phyloP scores from a whole-genome alignment of 2,797 vertebrate species.

The Decapterus maruadsi region DNA sequence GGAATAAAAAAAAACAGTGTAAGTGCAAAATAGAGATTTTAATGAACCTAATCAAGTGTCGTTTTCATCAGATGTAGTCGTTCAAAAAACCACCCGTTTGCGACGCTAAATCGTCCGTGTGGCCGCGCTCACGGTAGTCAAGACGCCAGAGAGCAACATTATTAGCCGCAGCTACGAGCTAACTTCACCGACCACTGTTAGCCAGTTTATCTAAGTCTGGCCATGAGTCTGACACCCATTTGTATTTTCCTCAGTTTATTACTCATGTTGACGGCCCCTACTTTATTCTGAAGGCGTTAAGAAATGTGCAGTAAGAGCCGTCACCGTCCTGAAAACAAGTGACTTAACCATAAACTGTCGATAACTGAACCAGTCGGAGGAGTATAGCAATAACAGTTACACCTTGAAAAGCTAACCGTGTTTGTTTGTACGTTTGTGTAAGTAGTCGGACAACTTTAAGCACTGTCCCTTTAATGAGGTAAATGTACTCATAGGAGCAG shows the following conservation, averaged over 20 bases:
- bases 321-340: background rate
- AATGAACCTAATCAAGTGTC: background rate
- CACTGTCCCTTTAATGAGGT: background rate
- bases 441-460: slow-evolving; percentile 5
- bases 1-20: slow-evolving; percentile 41
- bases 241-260: background rate
- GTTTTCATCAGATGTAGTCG: background rate
- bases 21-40: slow-evolving; percentile 28
- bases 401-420: slow-evolving; percentile 20
- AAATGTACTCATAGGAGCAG: background rate
- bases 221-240: background rate
- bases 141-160: background rate
- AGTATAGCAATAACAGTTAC: slow-evolving; percentile 8
- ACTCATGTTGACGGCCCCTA: fast-evolving
- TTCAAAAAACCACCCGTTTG: fast-evolving
- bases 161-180: slow-evolving; percentile 1
- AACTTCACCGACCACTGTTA: slow-evolving; percentile 9
- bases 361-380: background rate
- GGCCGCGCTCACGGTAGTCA: too few species aligned
- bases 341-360: fast-evolving
- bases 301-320: fast-evolving
- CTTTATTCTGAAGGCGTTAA: too few species aligned
- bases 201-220: slow-evolving; percentile 6
- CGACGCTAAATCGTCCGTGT: background rate
- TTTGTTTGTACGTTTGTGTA: slow-evolving; percentile 58